Evolutionary conservation across 2,113 vertebrate species (phyloP), one percentile per base, ranked within the genome.

Genomic region (Colinus virginianus): DNA sequence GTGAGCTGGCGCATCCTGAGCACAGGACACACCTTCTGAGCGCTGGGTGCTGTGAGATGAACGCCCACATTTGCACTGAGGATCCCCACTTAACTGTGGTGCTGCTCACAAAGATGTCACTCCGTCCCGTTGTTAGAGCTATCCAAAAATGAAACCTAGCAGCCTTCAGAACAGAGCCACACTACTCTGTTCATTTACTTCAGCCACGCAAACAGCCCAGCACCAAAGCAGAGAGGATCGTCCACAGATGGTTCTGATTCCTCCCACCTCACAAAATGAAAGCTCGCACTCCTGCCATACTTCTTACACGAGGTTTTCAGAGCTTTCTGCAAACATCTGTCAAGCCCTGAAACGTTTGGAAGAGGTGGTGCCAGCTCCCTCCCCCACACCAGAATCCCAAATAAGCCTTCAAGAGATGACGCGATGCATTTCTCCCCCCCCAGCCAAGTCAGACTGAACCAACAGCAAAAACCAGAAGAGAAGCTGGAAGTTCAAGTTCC

Each of bases 341-440:
- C 90, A 48, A 76, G 88, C 90, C 91, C 78, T 4, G 0, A 79
- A 94, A 87, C 22, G 34, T 88, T 42, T 66, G 70, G 86, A 82
- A 90, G 88, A 81, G 91, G 11, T 93, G 93, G 90, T 85, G 93
- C 40, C 67, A 67, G 84, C 87, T 96, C 78, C 79, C 83, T 95
- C 77, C 90, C 72, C 83, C 87, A 42, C 28, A 61, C 12, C 79
- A 90, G 69, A 34, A 76, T 79, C 83, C 72, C 75, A 90, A 88
- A 87, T 23, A 62, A 95, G 69, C 80, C 80, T 69, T 9, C 6
- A 8, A 61, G 61, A 58, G 53, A 69, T 84, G 62, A 80, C 38
- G 20, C 64, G 69, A 94, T 2, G 6, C 84, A 63, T 78, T 96
- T 91, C 69, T 68, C 34, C 51, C 76, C 76, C 76, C 68, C 40